Evolutionary conservation across 2,888 invertebrate genomes (phyloP), one percentile per base, ranked within the genome.

Genomic region (Leptopilina drosophilae): DNA sequence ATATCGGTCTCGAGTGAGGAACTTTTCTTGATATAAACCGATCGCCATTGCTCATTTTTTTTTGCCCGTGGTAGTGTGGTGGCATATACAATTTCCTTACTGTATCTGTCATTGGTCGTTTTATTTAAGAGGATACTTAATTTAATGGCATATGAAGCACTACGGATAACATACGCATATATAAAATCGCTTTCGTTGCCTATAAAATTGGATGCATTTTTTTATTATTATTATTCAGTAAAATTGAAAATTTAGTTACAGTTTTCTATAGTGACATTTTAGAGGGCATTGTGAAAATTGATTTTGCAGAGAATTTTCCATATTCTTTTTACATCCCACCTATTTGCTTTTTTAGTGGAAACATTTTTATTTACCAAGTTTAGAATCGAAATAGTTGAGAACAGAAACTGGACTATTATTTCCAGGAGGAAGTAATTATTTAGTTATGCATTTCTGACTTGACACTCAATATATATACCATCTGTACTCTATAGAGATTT

Each of bases 81-180:
- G 8, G 33, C n/a, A 49, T 49, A 53, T 69, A 53, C 69, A 7
- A 26, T 53, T 49, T 53, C 26, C 26, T 69, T 9, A 62, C 15
- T 20, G 62, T 62, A 62, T 20, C 62, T 62, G 62, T 64, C 64
- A 64, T 64, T 64, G 64, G 12, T 20, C 64, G 64, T 33, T 64
- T 64, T 64, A 64, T 64, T 64, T 64, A 33, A 64, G 12, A 12
- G 26, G 64, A 26, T 33, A 64, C 64, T 64, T 64, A 64, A 64
- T 33, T 64, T 64, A 64, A 64, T 33, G 33, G 64, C 40, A 14
- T 26, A 64, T 11, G 33, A 33, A 64, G 33, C 26, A 40, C 33
- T 64, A 14, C 33, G 64, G 4, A 64, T 33, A 26, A 64, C 26
- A 64, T 12, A 33, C 64, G 64, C 11, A 64, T 64, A 64, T 64